Evolutionary conservation across 2,113 vertebrate genomes (phyloP), one percentile per base, ranked within the genome.

Genomic region (Apus apus): DNA sequence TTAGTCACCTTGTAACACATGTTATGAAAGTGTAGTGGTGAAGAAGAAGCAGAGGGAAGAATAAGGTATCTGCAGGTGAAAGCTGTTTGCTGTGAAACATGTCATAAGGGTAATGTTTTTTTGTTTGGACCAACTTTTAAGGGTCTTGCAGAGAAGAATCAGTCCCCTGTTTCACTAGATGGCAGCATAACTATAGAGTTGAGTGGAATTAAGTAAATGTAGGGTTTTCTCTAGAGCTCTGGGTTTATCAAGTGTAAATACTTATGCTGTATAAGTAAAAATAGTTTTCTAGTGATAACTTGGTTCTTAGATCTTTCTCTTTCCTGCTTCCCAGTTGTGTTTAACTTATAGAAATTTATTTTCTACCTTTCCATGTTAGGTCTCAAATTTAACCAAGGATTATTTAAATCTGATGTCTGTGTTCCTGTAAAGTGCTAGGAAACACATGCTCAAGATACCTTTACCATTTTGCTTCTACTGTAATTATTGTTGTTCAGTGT

Each of bases 131-230:
- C 15, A 48, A 10, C 17, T 62, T 15, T 48, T 20, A 54, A 6
- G 2, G 9, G 13, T n/a, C 21, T 74, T 84, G 32, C 61, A 73
- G 53, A 54, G 19, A 25, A 32, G 29, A 77, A 12, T 27, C 11
- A 16, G 17, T 64, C 4, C 71, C 46, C 17, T 0, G 0, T 92
- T 86, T 86, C 97, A 77, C 94, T 97, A 97, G 97, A 43, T 97
- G 96, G 97, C 97, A 97, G 90, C 79, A 58, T 62, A 93, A 54
- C 67, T 77, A 4, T 6, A 62, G 43, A 51, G 22, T 45, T 88
- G 60, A 32, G 56, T 46, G 22, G 64, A 72, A 66, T 56, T 48
- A 53, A 74, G 32, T 25, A 74, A 58, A 21, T 77, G 6, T 9
- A 3, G 15, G n/a, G 4, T 25, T 85, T 89, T 40, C 36, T 82